Conservation (phyloP, 2,888 invertebrate species). For the Liopterus haemorrhoidalis region DNA sequence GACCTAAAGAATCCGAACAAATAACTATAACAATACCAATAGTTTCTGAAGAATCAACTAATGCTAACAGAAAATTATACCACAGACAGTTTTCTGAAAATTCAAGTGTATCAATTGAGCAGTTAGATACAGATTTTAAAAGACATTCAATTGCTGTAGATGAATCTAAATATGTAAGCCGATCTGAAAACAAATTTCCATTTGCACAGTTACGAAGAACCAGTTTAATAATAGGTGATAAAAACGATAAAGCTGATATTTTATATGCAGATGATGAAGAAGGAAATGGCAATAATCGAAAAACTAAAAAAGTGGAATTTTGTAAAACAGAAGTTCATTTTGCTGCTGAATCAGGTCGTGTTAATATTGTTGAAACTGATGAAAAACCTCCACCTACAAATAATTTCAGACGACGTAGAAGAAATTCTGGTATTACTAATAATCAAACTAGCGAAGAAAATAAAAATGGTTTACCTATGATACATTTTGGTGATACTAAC, state of each 20-base stretch:
- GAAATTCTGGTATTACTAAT: constrained; percentile 49
- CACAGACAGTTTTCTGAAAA: constrained; percentile 16
- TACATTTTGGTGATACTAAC: constrained; percentile 58
- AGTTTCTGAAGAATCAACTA: constrained; percentile 32
- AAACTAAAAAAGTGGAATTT: constrained; percentile 73
- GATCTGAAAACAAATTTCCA: constrained; percentile 35
- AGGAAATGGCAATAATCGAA: constrained; percentile 44
- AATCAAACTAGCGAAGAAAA: constrained; percentile 39
- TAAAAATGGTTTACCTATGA: constrained; percentile 51
- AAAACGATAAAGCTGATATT: constrained; percentile 4
- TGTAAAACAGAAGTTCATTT: constrained; percentile 86
- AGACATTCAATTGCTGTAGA: constrained; percentile 56
- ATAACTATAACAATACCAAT: constrained; percentile 44
- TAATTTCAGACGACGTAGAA: constrained; percentile 66
- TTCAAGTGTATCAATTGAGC: constrained; percentile 21
- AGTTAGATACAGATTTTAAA: constrained; percentile 41
- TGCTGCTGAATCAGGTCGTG: constrained; percentile 76
- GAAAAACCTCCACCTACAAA: constrained; percentile 81
- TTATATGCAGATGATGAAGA: constrained; percentile 40
- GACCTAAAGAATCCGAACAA: constrained; percentile 36
- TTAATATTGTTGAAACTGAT: constrained; percentile 82
- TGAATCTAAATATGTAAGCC: constrained; percentile 49
- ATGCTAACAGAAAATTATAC: constrained; percentile 13
- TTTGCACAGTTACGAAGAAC: constrained; percentile 31
- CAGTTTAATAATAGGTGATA: constrained; percentile 35